phyloP scores from a whole-genome alignment of 2,888 invertebrate species.

The Lagria hirta region DNA sequence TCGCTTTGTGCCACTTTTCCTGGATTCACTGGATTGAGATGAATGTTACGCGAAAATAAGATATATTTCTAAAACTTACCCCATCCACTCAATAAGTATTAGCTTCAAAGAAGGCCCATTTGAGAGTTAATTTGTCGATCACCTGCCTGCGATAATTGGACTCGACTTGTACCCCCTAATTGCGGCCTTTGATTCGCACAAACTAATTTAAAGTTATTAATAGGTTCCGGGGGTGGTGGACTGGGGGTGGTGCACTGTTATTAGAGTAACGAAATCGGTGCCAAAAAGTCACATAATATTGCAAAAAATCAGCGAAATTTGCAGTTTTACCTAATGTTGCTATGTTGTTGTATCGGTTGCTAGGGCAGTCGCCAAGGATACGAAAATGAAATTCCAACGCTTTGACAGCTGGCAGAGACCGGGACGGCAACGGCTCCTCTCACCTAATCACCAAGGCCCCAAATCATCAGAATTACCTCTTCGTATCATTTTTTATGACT shows the following conservation, averaged over 20 bases:
- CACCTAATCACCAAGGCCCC: slow-evolving; percentile 3
- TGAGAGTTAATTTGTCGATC: slow-evolving; percentile 21
- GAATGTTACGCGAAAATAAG: slow-evolving; percentile 32
- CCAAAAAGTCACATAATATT: slow-evolving; percentile 27
- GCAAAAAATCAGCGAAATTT: slow-evolving; percentile 36
- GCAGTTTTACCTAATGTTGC: slow-evolving; percentile 52
- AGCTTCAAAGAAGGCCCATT: no score
- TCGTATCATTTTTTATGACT: slow-evolving; percentile 11
- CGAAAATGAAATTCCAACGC: slow-evolving; percentile 49
- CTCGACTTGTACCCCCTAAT: slow-evolving; percentile 21
- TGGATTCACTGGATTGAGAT: slow-evolving; percentile 36
- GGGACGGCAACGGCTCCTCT: slow-evolving; percentile 3
- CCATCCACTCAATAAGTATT: no score
- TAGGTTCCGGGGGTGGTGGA: slow-evolving; percentile 18
- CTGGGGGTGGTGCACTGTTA: slow-evolving; percentile 22
- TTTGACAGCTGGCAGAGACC: slow-evolving; percentile 49
- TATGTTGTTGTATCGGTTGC: slow-evolving; percentile 58
- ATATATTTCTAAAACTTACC: slow-evolving; percentile 12
- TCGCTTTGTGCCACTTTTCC: slow-evolving; percentile 39
- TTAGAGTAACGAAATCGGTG: background rate
- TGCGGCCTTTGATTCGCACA: slow-evolving; percentile 36
- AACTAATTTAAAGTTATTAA: slow-evolving; percentile 38
- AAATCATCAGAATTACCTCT: slow-evolving; percentile 2
- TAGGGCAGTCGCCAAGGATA: slow-evolving; percentile 57
- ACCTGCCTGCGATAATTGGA: no score